Conservation (phyloP, 1,140 invertebrate species). For the Tetranychus urticae region DNA sequence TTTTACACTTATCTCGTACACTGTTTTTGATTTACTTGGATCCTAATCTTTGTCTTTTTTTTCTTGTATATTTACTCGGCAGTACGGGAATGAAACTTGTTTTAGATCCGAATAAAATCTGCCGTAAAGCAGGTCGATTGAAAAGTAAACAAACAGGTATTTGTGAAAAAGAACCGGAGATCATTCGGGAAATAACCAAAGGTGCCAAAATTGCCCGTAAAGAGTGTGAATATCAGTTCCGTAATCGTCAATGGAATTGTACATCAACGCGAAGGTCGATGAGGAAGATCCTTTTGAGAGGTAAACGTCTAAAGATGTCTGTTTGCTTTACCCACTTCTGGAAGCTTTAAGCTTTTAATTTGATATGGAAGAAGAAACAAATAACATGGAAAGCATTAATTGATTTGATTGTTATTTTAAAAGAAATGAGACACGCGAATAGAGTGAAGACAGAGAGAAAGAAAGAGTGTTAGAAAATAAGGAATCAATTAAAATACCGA, state of each 20-base stretch:
- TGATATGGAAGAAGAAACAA: no score
- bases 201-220: slow-evolving; percentile 63
- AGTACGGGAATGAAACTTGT: slow-evolving; percentile 43
- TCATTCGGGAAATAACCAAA: slow-evolving; percentile 27
- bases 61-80: slow-evolving; percentile 14
- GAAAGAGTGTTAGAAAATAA: no score
- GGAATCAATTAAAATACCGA: no score
- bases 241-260: slow-evolving; percentile 85
- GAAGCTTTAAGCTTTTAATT: no score
- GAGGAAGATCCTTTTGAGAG: slow-evolving; percentile 67
- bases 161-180: slow-evolving; percentile 18
- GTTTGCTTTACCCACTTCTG: no score
- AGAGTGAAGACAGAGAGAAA: no score
- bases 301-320: slow-evolving; percentile 13
- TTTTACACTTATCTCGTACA: no score
- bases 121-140: slow-evolving; percentile 44
- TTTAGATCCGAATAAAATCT: slow-evolving; percentile 62
- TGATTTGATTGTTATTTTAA: no score
- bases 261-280: slow-evolving; percentile 50
- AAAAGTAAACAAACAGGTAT: slow-evolving; percentile 38
- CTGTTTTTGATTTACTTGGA: no score
- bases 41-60: neutral
- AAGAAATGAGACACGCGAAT: no score
- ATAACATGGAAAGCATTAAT: no score
- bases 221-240: slow-evolving; percentile 92